Evolutionary conservation across 2,888 invertebrate species (phyloP).

Genomic region (Apamea epomidion): DNA sequence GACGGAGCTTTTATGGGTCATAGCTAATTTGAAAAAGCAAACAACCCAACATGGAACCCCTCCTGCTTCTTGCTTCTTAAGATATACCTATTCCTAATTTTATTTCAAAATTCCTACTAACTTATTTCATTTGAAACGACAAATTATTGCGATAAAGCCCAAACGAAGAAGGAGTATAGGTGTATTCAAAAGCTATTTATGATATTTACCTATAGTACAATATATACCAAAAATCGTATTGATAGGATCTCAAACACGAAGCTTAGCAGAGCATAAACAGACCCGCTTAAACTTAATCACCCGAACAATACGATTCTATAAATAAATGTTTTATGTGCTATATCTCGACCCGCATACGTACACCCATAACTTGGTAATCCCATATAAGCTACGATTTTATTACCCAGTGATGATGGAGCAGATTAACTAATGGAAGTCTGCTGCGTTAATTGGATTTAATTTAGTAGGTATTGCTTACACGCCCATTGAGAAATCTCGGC

Average conservation of each 20-base stretch:
- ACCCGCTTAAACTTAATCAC: conserved; percentile 57
- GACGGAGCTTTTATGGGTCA: conserved; percentile 55
- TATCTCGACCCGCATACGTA: conserved; percentile 76
- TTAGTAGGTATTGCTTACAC: conserved; percentile 63
- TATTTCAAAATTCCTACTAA: not conserved
- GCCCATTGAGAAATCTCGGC: conserved; percentile 64
- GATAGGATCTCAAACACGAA: conserved; percentile 40
- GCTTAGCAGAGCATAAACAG: conserved; percentile 52
- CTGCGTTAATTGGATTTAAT: conserved; percentile 80
- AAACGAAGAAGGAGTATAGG: not conserved
- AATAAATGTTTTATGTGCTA: conserved; percentile 73
- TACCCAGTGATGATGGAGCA: conserved; percentile 76
- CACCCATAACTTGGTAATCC: conserved; percentile 73
- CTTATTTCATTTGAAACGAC: not conserved
- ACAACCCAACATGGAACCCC: conserved; percentile 8
- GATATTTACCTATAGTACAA: not conserved
- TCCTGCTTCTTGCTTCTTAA: not conserved
- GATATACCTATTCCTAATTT: not conserved
- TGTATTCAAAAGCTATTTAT: not conserved
- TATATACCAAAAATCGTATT: conserved; percentile 8
- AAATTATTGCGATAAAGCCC: not conserved
- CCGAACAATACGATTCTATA: conserved; percentile 66
- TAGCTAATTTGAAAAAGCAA: conserved; percentile 51
- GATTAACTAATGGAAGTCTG: conserved; percentile 79
- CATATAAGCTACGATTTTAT: conserved; percentile 79